Base-by-base conservation (phyloP, 1,140 invertebrate genomes). In the Drosophila dunni region DNA sequence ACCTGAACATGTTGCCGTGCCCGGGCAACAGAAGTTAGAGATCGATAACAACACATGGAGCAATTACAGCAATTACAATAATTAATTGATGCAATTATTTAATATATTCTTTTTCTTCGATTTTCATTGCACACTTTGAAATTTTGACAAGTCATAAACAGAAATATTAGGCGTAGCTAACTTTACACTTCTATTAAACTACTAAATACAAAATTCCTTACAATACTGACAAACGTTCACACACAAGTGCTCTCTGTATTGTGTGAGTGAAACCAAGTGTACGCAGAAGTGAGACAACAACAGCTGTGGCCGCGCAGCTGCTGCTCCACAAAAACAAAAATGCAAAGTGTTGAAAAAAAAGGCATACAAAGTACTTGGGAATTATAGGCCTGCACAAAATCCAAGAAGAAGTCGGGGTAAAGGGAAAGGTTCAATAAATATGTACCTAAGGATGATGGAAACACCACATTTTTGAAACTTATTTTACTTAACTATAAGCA, bases 91-190 rank as follows among this genome's bases (percentile, higher is more conserved):
- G 66, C 65, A 75, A 64, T 60, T 70, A 70, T 53, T 70, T 63
- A 51, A 70, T 64, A 75, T 70, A 40, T 64, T 82, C 51, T 86
- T 78, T 83, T 79, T 86, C 50, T 82, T 70, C 50, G 65, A 78
- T 86, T 83, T 78, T 86, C 79, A 86, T 86, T 76, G 65, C 68
- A 74, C 74, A 88, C 79, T 88, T 79, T 65, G 57, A 68, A 86
- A 77, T 88, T 88, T 88, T 74, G 79, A 77, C 17, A 65, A 69
- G 56, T 54, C 46, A 73, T 64, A 73, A 46, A 73, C 9, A 56
- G 70, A 68, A 73, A 73, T 73, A 40, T 53, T 40, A 61, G 29
- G 70, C 65, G 50, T 56, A 42, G 64, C 64, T 53, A 60, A 56
- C 67, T 70, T 50, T 17, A 70, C 60, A 70, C 48, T 51, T 60